Evolutionary conservation across 2,888 invertebrate genomes (phyloP).

Genomic region (Suillia variegata): DNA sequence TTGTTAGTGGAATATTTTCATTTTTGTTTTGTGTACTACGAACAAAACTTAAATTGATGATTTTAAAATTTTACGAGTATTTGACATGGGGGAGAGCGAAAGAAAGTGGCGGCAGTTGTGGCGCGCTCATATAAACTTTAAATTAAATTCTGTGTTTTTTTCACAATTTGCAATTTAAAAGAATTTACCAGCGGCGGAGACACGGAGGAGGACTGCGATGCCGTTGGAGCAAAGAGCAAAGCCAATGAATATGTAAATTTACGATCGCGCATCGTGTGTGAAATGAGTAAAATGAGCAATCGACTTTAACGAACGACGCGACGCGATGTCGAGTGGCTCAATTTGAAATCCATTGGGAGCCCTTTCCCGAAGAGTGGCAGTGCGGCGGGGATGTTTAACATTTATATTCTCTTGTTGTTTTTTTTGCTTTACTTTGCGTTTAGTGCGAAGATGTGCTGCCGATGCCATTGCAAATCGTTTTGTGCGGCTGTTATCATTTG

Average conservation of each 20-base stretch:
- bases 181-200: background rate
- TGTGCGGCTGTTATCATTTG: slow-evolving; percentile 4
- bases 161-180: background rate
- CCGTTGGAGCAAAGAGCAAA: background rate
- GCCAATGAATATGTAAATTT: slow-evolving; percentile 19
- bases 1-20: too few relatives aligned
- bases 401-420: background rate
- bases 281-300: slow-evolving; percentile 5
- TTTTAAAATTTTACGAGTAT: background rate
- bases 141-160: slow-evolving; percentile 1
- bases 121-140: background rate
- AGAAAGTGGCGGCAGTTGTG: background rate
- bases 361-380: too few relatives aligned
- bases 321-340: slow-evolving; percentile 3
- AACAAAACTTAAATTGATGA: slow-evolving; percentile 4
- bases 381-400: background rate
- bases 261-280: slow-evolving; percentile 9
- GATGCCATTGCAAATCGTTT: background rate
- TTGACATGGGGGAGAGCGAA: background rate
- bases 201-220: too few relatives aligned
- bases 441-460: background rate
- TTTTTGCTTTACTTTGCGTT: background rate
- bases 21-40: too few relatives aligned
- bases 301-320: too few relatives aligned
- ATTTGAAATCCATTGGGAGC: background rate